These are phyloP conservation scores for Heterodera filipjevi DNA, from an alignment of 2,888 invertebrate species.

Conservation along the genomic window DNA sequence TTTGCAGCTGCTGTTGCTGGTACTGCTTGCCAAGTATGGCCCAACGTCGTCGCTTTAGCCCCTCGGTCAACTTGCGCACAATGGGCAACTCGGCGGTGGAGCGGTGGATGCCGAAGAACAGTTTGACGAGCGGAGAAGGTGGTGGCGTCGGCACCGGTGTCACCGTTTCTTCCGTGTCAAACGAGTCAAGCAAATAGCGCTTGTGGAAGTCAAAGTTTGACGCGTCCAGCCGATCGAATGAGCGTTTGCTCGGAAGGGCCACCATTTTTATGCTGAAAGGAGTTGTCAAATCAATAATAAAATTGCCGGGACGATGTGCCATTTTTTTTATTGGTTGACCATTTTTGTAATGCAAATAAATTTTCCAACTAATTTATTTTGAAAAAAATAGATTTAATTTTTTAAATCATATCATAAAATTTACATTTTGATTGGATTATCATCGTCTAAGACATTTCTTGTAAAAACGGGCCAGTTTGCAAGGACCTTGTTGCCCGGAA, in stretches of 20 bases:
- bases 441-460: no score
- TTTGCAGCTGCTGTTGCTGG: not conserved
- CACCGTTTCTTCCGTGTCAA: not conserved
- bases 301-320: no score
- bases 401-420: no score
- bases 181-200: not conserved
- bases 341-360: no score
- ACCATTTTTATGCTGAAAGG: not conserved
- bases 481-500: no score
- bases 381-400: no score
- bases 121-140: not conserved
- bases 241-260: not conserved
- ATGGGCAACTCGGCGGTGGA: not conserved
- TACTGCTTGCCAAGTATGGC: not conserved
- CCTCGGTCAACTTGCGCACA: not conserved
- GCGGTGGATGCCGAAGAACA: not conserved
- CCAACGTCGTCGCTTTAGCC: not conserved
- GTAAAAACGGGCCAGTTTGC: no score
- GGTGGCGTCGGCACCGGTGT: not conserved
- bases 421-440: no score
- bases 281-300: not conserved
- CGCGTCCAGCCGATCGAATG: constrained; percentile 22
- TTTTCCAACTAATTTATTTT: no score
- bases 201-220: constrained; percentile 26
- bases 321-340: no score